These are phyloP conservation scores for Eleutherodactylus coqui DNA, from an alignment of 2,797 vertebrate species.

Conservation along the genomic window DNA sequence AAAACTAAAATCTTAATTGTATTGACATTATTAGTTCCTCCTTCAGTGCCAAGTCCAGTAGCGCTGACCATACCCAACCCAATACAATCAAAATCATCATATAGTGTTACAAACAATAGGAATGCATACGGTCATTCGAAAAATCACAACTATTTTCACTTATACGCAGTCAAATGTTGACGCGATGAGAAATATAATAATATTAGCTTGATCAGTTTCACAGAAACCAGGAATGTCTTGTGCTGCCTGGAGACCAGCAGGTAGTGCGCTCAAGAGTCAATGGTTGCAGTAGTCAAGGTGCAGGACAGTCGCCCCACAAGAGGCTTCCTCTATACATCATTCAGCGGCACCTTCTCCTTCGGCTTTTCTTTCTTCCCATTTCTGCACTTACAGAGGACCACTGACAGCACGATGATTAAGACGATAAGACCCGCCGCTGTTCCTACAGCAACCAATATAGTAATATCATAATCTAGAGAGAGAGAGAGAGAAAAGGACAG, in stretches of 20 bases:
- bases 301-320: not conserved
- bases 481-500: slow-evolving; percentile 36
- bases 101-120: slow-evolving; percentile 12
- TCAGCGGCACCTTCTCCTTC: slow-evolving; percentile 74
- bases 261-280: slow-evolving; percentile 46
- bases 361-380: slow-evolving; percentile 54
- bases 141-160: not conserved
- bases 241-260: slow-evolving; percentile 65
- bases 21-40: not conserved
- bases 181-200: not conserved
- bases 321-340: slow-evolving; percentile 60
- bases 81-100: not conserved
- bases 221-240: slow-evolving; percentile 78
- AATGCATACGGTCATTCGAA: not conserved
- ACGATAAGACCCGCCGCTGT: slow-evolving; percentile 72
- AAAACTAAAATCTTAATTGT: not conserved
- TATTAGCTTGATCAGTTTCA: slow-evolving; percentile 77
- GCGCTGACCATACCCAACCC: not conserved
- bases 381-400: slow-evolving; percentile 78
- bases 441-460: slow-evolving; percentile 74
- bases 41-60: not conserved
- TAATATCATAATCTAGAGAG: slow-evolving; percentile 77
- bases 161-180: slow-evolving; percentile 19
- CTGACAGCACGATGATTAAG: slow-evolving; percentile 69
- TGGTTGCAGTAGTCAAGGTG: not conserved